These are phyloP conservation scores for Callipepla squamata DNA, from an alignment of 2,113 vertebrate species.

Conservation along the genomic window DNA sequence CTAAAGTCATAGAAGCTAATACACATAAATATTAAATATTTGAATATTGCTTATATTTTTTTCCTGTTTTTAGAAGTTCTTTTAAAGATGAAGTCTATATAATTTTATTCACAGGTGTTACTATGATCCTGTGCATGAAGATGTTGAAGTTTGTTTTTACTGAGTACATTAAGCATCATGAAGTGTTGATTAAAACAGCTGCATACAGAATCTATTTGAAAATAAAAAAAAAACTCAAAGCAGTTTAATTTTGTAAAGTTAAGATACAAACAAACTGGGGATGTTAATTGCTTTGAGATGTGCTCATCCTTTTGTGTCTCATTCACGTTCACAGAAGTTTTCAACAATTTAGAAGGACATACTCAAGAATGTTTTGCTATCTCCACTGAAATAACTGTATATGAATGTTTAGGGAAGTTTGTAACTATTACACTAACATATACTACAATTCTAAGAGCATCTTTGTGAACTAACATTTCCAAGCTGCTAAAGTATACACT, in stretches of 20 bases:
- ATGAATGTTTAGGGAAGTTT: too few species aligned
- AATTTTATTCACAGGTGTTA: neutral
- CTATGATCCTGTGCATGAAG: neutral
- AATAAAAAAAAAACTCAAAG: neutral
- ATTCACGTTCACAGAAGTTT: neutral
- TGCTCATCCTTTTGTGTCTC: neutral
- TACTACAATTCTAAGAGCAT: neutral
- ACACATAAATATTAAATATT: neutral
- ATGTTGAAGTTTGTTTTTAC: neutral
- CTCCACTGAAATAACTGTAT: neutral
- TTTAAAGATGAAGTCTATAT: neutral
- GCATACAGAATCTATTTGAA: neutral
- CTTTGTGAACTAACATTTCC: neutral
- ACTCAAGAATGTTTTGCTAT: neutral
- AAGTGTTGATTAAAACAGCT: neutral
- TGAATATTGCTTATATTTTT: neutral
- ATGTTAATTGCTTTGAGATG: neutral
- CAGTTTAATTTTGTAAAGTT: neutral
- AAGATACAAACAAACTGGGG: too few species aligned
- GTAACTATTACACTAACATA: neutral
- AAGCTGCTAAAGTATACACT: neutral
- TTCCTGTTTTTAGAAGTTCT: rapidly evolving
- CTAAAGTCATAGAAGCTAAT: neutral
- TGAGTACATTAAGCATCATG: neutral
- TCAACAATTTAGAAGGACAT: neutral